A percentile compares a stretch with the other conserved stretches of the same genome.
phyloP scores from a whole-genome alignment of 2,797 vertebrate species.

The Tokudaia muenninki region DNA sequence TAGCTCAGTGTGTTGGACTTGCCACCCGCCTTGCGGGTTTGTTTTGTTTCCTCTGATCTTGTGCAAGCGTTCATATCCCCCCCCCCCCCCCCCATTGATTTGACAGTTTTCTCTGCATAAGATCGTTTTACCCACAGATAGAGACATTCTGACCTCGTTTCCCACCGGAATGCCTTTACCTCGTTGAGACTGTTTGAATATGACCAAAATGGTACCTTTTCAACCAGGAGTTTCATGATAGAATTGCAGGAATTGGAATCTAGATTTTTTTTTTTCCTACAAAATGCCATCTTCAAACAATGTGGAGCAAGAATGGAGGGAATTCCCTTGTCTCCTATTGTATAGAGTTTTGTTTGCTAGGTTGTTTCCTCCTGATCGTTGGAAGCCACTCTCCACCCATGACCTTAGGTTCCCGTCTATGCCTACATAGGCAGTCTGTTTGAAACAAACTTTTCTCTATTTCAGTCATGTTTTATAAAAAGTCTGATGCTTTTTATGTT shows the following conservation, averaged over 20 bases:
- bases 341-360: not conserved
- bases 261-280: not conserved
- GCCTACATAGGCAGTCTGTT: not conserved
- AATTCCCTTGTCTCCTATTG: not conserved
- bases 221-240: not conserved
- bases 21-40: not conserved
- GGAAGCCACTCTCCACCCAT: not conserved
- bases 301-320: not conserved
- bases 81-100: not conserved
- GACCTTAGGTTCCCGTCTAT: not conserved
- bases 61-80: not conserved
- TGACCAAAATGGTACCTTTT: not conserved
- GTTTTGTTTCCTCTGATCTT: not conserved
- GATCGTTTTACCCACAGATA: not conserved
- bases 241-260: not conserved
- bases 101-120: not conserved
- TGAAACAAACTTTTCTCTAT: not conserved
- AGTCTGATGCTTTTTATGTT: not conserved
- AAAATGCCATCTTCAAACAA: not conserved
- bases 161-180: not conserved
- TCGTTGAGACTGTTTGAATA: conserved; percentile 8
- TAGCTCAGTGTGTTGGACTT: not conserved
- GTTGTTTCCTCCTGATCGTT: not conserved
- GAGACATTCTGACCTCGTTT: not conserved
- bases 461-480: not conserved